Conservation (phyloP, 2,888 invertebrate genomes). For the Ypsolopha scabrella region DNA sequence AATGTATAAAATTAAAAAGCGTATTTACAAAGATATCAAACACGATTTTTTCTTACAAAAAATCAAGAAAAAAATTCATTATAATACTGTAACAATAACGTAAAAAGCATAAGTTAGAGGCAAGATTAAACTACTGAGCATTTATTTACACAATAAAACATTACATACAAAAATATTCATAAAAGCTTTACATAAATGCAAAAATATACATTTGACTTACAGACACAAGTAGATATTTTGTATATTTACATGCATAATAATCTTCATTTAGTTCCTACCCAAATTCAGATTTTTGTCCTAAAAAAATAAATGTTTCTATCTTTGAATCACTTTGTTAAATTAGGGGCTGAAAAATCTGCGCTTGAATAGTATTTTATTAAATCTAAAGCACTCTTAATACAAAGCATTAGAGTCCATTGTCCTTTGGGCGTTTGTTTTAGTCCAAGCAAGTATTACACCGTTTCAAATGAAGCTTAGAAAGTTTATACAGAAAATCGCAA, state of each 20-base stretch:
- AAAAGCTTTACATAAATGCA: slow-evolving; percentile 12
- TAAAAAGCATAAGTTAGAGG: slow-evolving; percentile 7
- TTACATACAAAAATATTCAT: slow-evolving; percentile 8
- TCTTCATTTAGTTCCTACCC: too few relatives aligned
- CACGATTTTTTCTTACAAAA: neutral
- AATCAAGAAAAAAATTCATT: slow-evolving; percentile 1
- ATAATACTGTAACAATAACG: neutral
- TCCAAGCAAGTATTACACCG: slow-evolving; percentile 22
- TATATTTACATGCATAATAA: neutral
- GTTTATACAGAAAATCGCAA: slow-evolving; percentile 29
- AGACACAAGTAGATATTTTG: neutral
- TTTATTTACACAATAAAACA: slow-evolving; percentile 16
- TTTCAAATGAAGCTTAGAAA: slow-evolving; percentile 14
- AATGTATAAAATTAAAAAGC: neutral
- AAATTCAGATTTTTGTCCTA: too few relatives aligned
- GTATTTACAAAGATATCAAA: neutral
- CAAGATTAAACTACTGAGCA: slow-evolving; percentile 7
- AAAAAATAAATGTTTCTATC: too few relatives aligned
- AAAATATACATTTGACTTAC: slow-evolving; percentile 2
- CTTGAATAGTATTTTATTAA: neutral
- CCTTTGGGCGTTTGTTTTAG: slow-evolving; percentile 36
- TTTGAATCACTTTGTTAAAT: too few relatives aligned
- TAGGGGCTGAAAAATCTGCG: too few relatives aligned
- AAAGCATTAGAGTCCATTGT: neutral
- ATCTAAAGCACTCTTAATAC: neutral